These are phyloP conservation scores for Ctenosaura bakeri DNA, from an alignment of 2,797 vertebrate genomes.

Conservation along the genomic window DNA sequence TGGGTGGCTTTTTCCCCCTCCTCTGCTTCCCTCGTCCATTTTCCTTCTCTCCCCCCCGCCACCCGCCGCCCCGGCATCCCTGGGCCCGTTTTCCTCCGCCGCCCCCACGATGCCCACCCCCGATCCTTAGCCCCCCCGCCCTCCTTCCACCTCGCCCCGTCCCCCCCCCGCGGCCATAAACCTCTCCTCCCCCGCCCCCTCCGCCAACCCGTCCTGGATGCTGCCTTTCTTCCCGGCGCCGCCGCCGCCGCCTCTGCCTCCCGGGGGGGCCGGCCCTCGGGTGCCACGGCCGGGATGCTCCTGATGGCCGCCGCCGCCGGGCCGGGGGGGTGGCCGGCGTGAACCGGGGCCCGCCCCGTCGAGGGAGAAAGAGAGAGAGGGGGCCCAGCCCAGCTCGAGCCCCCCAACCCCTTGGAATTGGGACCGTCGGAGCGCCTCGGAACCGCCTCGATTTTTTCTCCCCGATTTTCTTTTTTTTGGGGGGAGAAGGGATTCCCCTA, in stretches of 20 bases:
- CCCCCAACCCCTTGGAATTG: conserved; percentile 1
- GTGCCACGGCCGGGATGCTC: conserved; percentile 19
- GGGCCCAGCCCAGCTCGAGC: not conserved
- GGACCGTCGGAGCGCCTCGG: not conserved
- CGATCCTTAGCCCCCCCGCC: not conserved
- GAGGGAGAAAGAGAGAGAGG: not conserved
- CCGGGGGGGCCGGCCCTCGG: conserved; percentile 16
- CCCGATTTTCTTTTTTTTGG: conserved; percentile 19
- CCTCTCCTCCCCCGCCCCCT: not conserved
- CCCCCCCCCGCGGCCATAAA: not conserved
- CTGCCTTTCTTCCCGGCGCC: not conserved
- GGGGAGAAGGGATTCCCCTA: not conserved
- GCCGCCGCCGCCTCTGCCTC: not conserved
- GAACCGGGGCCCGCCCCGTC: conserved; percentile 11
- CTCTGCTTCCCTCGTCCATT: not conserved
- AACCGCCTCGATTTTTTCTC: not conserved
- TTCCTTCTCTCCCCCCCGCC: not conserved
- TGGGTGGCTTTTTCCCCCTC: too few relatives aligned
- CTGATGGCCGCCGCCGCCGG: conserved; percentile 13
- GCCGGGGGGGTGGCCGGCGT: conserved; percentile 21
- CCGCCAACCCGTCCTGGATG: not conserved
- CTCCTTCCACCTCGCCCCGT: fast-evolving
- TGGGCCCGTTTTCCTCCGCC: conserved; percentile 35
- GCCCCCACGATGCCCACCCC: not conserved
- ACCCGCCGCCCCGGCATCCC: not conserved